Conservation (phyloP, 2,888 invertebrate genomes). For the Phlogophora meticulosa region DNA sequence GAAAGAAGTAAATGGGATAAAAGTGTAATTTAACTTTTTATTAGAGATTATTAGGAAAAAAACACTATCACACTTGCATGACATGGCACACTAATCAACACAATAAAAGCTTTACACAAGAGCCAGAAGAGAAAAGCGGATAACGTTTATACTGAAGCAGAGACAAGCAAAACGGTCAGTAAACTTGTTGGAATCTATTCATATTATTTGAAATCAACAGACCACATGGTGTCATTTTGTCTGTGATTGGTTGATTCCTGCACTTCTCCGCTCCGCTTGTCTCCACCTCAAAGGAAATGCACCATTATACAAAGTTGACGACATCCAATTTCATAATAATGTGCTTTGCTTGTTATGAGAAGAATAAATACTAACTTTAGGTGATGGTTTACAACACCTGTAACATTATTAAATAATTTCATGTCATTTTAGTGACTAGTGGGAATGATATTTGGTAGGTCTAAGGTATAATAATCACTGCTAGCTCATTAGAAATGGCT, state of each 20-base stretch:
- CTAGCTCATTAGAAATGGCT: slow-evolving; percentile 32
- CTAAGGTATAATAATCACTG: slow-evolving; percentile 23
- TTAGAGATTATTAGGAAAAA: slow-evolving; percentile 24
- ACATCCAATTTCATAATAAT: neutral
- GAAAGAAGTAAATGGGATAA: slow-evolving; percentile 23
- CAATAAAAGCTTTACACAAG: neutral
- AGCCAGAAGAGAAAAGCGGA: neutral
- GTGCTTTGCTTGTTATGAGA: neutral
- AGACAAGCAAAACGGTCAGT: neutral
- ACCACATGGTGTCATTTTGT: too few relatives aligned
- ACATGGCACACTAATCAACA: slow-evolving; percentile 22
- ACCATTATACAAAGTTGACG: neutral
- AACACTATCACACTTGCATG: slow-evolving; percentile 11
- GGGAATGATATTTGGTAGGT: slow-evolving; percentile 46
- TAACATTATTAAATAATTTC: slow-evolving; percentile 19
- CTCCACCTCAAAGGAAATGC: neutral
- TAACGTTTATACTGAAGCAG: neutral
- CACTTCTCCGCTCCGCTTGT: neutral
- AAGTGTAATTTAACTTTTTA: slow-evolving; percentile 46
- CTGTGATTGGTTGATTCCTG: too few relatives aligned
- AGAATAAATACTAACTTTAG: slow-evolving; percentile 29
- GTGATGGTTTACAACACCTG: slow-evolving; percentile 6
- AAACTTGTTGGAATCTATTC: neutral
- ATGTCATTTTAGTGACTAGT: slow-evolving; percentile 51
- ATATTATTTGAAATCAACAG: neutral